Percentiles rank a stretch among this genome's conserved stretches.
Conservation (phyloP, 2,113 vertebrate genomes). For the Thinocorus orbignyianus region DNA sequence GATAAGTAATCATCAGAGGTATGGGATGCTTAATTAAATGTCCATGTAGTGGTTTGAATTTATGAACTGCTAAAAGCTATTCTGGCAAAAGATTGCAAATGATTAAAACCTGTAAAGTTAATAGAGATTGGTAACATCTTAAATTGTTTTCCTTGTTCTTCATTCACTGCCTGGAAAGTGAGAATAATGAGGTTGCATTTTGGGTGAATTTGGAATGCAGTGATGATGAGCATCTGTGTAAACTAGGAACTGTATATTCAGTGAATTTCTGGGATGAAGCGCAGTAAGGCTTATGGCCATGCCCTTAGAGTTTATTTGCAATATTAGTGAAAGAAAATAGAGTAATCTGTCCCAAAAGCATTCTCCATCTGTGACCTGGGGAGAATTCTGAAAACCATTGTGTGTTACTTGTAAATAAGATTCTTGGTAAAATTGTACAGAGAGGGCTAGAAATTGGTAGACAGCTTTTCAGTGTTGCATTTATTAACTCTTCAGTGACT, state of each 20-base stretch:
- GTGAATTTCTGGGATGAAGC: background rate
- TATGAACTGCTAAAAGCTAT: conserved; percentile 26
- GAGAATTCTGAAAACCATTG: background rate
- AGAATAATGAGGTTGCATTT: background rate
- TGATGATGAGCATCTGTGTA: background rate
- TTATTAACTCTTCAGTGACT: background rate
- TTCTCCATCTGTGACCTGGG: background rate
- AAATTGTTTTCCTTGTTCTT: conserved; percentile 4
- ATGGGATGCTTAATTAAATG: conserved; percentile 48
- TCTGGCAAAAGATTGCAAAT: conserved; percentile 7
- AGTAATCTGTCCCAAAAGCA: background rate
- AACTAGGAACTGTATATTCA: background rate
- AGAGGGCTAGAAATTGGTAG: background rate
- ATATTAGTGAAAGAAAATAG: background rate
- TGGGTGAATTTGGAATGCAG: background rate
- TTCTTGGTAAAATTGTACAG: background rate
- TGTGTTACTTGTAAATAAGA: background rate
- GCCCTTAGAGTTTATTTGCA: background rate
- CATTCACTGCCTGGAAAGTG: background rate
- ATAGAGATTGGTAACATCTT: background rate
- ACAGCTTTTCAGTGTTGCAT: background rate
- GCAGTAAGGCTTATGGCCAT: background rate
- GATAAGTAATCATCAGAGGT: conserved; percentile 49
- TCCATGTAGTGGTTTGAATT: conserved; percentile 1
- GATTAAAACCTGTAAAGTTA: conserved; percentile 28